Conservation (phyloP, 2,888 invertebrate species). For the Drosophila paranaensis region DNA sequence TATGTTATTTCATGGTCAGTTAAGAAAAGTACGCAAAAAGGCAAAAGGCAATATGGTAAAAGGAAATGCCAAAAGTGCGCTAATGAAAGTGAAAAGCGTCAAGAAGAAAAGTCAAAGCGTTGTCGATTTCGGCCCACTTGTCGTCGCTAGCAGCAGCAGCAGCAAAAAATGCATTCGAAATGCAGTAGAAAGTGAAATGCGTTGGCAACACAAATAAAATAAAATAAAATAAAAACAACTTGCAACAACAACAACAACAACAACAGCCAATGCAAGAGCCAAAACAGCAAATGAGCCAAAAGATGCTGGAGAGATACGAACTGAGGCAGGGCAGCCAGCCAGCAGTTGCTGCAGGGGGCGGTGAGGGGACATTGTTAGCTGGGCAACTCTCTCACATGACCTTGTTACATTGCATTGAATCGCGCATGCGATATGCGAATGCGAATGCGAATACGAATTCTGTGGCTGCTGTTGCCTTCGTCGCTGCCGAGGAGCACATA, state of each 20-base stretch:
- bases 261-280: constrained; percentile 48
- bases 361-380: constrained; percentile 45
- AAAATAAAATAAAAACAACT: constrained; percentile 17
- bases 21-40: constrained; percentile 10
- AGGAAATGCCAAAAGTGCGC: constrained; percentile 55
- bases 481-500: constrained; percentile 39
- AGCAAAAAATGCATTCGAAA: constrained; percentile 65
- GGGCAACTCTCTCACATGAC: constrained; percentile 61
- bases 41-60: constrained; percentile 30
- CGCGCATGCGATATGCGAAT: constrained; percentile 51
- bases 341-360: not conserved
- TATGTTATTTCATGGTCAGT: constrained; percentile 49
- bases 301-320: constrained; percentile 61
- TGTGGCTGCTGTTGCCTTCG: constrained; percentile 47
- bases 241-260: constrained; percentile 25
- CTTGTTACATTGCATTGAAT: constrained; percentile 72
- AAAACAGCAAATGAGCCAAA: constrained; percentile 59
- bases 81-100: constrained; percentile 65
- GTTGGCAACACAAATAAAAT: constrained; percentile 54
- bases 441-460: constrained; percentile 57
- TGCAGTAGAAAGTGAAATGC: constrained; percentile 80
- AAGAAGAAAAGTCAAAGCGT: constrained; percentile 52
- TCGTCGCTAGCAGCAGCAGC: constrained; percentile 31
- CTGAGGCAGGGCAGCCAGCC: not conserved
- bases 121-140: constrained; percentile 62